These are phyloP conservation scores for Pantherophis vulpinus DNA, from an alignment of 2,797 vertebrate genomes.

Conservation along the genomic window DNA sequence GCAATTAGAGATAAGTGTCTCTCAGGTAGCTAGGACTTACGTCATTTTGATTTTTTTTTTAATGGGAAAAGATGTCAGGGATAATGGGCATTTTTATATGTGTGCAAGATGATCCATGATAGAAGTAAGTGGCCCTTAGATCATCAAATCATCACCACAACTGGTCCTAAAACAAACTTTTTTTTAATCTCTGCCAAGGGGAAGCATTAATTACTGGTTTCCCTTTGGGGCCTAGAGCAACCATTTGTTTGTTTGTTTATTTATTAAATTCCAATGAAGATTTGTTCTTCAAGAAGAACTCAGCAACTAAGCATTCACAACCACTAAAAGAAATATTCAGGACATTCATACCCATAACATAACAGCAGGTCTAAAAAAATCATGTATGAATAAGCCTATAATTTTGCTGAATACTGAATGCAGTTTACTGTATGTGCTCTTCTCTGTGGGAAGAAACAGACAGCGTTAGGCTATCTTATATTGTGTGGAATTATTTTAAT, in stretches of 20 bases:
- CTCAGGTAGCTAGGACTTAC: background rate
- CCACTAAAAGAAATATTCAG: background rate
- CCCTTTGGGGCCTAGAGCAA: background rate
- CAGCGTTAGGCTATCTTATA: background rate
- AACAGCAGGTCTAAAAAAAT: background rate
- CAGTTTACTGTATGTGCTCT: background rate
- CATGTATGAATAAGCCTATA: background rate
- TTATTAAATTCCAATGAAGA: background rate
- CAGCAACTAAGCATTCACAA: background rate
- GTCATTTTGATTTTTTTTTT: background rate
- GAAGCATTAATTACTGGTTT: background rate
- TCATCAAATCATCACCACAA: background rate
- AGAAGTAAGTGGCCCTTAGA: background rate
- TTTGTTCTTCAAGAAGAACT: background rate
- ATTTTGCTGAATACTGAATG: background rate
- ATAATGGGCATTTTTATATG: background rate
- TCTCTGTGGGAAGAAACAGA: background rate
- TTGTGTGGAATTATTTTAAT: background rate
- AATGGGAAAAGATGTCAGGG: background rate
- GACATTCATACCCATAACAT: background rate
- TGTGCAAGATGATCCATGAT: background rate
- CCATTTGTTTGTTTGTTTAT: background rate
- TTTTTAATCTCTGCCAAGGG: background rate
- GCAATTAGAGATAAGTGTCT: background rate
- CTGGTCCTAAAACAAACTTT: background rate